Conservation (phyloP, 2,797 vertebrate species). For the Tenualosa ilisha region DNA sequence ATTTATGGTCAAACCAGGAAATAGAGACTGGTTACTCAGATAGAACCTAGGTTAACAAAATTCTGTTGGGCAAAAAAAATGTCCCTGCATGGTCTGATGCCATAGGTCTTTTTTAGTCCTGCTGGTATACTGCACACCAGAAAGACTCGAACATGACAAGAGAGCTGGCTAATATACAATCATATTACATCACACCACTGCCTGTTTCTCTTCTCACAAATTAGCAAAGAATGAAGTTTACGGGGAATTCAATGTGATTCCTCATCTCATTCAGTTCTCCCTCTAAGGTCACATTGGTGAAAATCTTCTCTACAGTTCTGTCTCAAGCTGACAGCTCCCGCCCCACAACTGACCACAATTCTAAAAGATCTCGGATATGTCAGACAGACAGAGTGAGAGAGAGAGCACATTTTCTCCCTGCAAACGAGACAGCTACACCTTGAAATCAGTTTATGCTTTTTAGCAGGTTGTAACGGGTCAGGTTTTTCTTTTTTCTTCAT, state of each 20-base stretch:
- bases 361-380: conserved; percentile 12
- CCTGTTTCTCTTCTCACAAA: neutral
- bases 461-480: neutral
- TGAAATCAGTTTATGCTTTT: neutral
- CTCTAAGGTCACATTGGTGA: neutral
- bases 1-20: too few relatives aligned
- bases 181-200: neutral
- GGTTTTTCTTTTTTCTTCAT: neutral
- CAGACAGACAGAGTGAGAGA: neutral
- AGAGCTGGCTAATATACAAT: neutral
- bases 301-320: neutral
- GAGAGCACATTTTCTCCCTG: neutral
- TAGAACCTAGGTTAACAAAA: too few relatives aligned
- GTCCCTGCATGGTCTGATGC: neutral
- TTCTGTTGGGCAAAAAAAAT: too few relatives aligned
- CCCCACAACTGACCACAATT: neutral
- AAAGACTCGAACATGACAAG: neutral
- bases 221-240: neutral
- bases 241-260: neutral
- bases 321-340: neutral
- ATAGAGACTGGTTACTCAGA: too few relatives aligned
- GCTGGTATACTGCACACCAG: neutral
- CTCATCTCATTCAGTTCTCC: neutral
- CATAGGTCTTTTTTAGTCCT: neutral
- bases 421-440: neutral